phyloP scores from a whole-genome alignment of 92 coral and sea anemone species.

The Zoanthus gigantus region DNA sequence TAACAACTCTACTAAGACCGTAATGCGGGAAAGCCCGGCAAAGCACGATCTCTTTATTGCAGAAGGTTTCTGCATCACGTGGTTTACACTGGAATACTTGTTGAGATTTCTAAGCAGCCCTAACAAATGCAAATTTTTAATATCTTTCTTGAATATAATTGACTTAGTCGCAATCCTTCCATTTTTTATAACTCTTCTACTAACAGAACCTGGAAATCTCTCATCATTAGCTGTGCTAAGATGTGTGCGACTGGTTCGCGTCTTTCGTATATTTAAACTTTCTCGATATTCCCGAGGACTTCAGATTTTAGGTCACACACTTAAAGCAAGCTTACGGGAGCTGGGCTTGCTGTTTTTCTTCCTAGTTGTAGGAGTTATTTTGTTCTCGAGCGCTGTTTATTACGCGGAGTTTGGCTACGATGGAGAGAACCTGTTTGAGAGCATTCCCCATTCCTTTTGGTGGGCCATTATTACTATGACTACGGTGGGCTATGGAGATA shows the following conservation, averaged over 20 bases:
- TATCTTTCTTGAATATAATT: constrained; percentile 89
- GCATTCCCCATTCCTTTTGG: constrained; percentile 99
- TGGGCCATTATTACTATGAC: constrained; percentile 99
- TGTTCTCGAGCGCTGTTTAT: constrained; percentile 97
- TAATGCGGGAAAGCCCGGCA: constrained; percentile 32
- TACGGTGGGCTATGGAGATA: constrained; percentile 98
- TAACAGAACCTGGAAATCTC: constrained; percentile 82
- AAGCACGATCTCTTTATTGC: constrained; percentile 75
- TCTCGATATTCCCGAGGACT: constrained; percentile 98
- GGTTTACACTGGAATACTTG: constrained; percentile 92
- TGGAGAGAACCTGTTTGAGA: constrained; percentile 71
- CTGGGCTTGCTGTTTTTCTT: constrained; percentile 92
- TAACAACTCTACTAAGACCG: constrained; percentile 37
- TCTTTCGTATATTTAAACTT: constrained; percentile 93
- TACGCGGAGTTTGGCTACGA: constrained; percentile 82
- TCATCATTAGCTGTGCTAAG: constrained; percentile 94
- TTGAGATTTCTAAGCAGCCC: constrained; percentile 86
- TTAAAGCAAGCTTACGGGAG: constrained; percentile 95
- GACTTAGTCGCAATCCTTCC: constrained; percentile 94
- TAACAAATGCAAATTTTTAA: constrained; percentile 89
- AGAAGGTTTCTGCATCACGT: constrained; percentile 90
- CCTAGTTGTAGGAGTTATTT: constrained; percentile 92
- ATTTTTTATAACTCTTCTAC: constrained; percentile 83
- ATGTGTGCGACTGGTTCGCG: constrained; percentile 90
- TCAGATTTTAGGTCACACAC: constrained; percentile 96